Evolutionary conservation across 2,797 vertebrate genomes (phyloP), one percentile per base, ranked within the genome.

Genomic region (Australoheros facetus): DNA sequence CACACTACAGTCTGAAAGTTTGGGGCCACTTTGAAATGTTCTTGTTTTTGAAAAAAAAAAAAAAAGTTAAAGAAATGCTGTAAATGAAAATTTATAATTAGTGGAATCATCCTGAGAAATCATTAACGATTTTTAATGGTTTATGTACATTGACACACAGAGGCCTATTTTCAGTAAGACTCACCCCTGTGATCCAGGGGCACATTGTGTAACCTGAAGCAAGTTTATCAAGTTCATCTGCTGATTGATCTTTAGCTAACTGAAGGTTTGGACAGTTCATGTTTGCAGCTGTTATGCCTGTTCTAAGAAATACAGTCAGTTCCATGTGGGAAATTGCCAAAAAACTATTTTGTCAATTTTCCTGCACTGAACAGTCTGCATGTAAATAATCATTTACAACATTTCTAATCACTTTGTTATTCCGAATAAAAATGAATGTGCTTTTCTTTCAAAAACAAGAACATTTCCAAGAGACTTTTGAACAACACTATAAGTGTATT

Each of bases 341-440:
- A 64, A 42, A 39, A 17, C 23, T 62, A 39, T 62, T 62, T 42
- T 62, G 59, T 23, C 60, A 64, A 13, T n/a, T 17, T 62, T 62
- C 0, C 59, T 62, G 12, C n/a, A 39, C 34, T 42, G 37, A 45
- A 26, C 5, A 64, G 37, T 1, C 21, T 64, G 13, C 21, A 64
- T 66, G 5, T 66, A 48, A 30, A 19, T 66, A 21, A 66, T 30
- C 0, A 48, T 26, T 66, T 66, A 26, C 5, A 17, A 45, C 14
- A 4, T 26, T 28, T 66, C n/a, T 42, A 64, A 64, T 42, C 1
- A 26, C 0, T 3, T 64, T 66, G 9, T 1, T 28, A 48, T 19
- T 28, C 16, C 5, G 23, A 48, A 66, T 48, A 26, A 42, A 62
- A 62, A 66, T 16, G 17, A 64, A 19, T 0, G 16, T 28, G 5